phyloP scores from a whole-genome alignment of 2,888 invertebrate genomes.

The Carcina quercana region DNA sequence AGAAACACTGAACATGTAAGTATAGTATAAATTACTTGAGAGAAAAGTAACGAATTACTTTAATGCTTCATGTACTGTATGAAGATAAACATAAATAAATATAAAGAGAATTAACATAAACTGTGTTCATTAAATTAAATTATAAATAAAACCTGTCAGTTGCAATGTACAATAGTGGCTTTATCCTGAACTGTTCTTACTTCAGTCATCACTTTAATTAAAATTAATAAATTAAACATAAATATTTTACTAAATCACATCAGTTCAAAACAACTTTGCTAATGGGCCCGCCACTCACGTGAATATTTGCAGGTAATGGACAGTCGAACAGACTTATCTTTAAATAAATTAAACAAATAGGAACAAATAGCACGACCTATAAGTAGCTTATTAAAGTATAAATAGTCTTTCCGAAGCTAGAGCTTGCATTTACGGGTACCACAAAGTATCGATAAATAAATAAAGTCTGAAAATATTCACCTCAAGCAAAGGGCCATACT shows the following conservation, averaged over 20 bases:
- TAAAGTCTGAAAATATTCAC: too few relatives aligned
- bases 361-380: too few relatives aligned
- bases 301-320: slow-evolving; percentile 13
- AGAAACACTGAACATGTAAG: slow-evolving; percentile 25
- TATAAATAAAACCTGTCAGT: too few relatives aligned
- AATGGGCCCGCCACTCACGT: slow-evolving; percentile 39
- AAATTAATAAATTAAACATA: slow-evolving; percentile 52
- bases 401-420: too few relatives aligned
- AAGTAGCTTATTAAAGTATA: too few relatives aligned
- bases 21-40: slow-evolving; percentile 5
- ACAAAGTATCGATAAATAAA: too few relatives aligned
- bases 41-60: slow-evolving; percentile 47
- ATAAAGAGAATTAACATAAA: too few relatives aligned
- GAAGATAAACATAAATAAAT: too few relatives aligned
- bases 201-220: slow-evolving; percentile 52
- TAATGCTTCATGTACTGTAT: slow-evolving; percentile 69
- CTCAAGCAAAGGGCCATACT: slow-evolving; percentile 1
- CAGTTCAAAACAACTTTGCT: slow-evolving; percentile 40
- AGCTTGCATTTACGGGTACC: too few relatives aligned
- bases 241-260: slow-evolving; percentile 48
- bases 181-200: slow-evolving; percentile 38
- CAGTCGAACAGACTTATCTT: slow-evolving; percentile 5
- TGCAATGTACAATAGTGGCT: slow-evolving; percentile 39
- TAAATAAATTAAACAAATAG: slow-evolving; percentile 4
- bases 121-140: too few relatives aligned